Evolutionary conservation across 2,888 invertebrate genomes (phyloP).

Genomic region (Scrobipalpa atriplicella): DNA sequence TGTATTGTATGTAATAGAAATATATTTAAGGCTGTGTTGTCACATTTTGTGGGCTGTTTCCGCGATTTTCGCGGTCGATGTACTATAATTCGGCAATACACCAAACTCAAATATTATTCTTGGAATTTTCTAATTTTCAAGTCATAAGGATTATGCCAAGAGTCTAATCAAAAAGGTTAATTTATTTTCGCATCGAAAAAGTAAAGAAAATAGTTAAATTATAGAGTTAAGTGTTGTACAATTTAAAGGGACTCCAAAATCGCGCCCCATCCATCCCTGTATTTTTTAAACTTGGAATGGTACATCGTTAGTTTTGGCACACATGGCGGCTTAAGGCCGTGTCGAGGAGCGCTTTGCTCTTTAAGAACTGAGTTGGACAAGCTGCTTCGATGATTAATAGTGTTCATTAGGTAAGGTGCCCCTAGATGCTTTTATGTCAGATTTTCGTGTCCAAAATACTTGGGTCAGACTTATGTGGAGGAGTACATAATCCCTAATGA

Average conservation of each 20-base stretch:
- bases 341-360: slow-evolving; percentile 59
- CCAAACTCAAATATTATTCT: no score
- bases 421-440: slow-evolving; percentile 50
- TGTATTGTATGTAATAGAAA: no score
- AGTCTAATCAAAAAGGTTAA: no score
- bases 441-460: slow-evolving; percentile 55
- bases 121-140: no score
- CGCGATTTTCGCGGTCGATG: no score
- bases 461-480: slow-evolving; percentile 7
- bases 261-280: slow-evolving; percentile 23
- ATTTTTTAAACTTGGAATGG: slow-evolving; percentile 48
- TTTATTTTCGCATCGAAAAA: no score
- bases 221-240: background rate
- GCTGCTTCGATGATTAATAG: slow-evolving; percentile 69
- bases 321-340: slow-evolving; percentile 54
- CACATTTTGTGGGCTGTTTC: no score
- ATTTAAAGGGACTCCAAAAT: slow-evolving; percentile 38
- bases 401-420: slow-evolving; percentile 63
- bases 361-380: slow-evolving; percentile 37
- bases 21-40: no score
- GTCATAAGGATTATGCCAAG: no score
- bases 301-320: slow-evolving; percentile 71
- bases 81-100: no score
- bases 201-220: no score
- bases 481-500: slow-evolving; percentile 12